phyloP scores from a whole-genome alignment of 2,888 invertebrate genomes.

The Conus canariensis region DNA sequence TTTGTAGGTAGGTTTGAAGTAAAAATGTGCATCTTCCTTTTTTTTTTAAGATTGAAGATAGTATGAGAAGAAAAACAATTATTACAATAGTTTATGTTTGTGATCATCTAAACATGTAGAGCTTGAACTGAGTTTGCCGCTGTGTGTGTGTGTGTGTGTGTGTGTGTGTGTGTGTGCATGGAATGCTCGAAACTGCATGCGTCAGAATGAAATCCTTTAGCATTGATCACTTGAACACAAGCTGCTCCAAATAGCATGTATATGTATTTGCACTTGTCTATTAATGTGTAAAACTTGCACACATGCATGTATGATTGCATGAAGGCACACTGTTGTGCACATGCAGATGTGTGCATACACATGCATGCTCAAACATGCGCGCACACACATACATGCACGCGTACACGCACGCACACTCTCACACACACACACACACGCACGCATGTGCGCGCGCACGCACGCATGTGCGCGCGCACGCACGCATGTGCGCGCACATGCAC shows the following conservation, averaged over 20 bases:
- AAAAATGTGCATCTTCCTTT: not conserved
- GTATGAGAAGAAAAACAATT: no score
- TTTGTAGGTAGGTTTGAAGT: no score
- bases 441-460: no score
- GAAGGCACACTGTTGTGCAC: not conserved
- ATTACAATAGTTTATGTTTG: no score
- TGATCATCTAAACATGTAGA: not conserved
- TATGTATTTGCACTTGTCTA: not conserved
- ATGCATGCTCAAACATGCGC: not conserved
- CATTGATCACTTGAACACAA: no score
- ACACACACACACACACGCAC: not conserved
- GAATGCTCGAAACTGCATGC: no score
- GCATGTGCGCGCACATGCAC: not conserved
- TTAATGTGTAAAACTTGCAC: not conserved
- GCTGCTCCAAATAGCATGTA: no score
- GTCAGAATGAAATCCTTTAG: no score
- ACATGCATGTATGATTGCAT: no score
- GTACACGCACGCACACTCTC: not conserved
- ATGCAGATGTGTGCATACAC: not conserved
- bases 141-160: not conserved
- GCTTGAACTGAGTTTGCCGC: not conserved
- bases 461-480: fast-evolving
- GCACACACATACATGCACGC: not conserved
- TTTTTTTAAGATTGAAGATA: no score
- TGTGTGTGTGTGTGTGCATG: not conserved